Base-by-base conservation (phyloP, 2,797 vertebrate genomes). In the Tenualosa thibaudeaui region DNA sequence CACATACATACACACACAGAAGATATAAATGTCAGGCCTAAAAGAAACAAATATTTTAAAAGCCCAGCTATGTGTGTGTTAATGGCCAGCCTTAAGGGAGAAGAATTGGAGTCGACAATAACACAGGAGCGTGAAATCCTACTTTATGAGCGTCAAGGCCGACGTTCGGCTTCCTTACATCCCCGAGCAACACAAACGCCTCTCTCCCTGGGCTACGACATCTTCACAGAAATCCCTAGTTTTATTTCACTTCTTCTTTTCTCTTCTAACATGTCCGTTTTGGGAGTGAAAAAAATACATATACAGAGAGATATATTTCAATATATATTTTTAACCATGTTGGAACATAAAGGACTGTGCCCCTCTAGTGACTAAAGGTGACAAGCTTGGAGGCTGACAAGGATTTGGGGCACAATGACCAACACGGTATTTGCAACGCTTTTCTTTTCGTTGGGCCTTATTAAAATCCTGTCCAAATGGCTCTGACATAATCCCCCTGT, bases 41-140 rank as follows among this genome's bases (percentile, higher is more conserved):
- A 92, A 89, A 0, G 9, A 90, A 89, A 86, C 85, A 93, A 92
- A 91, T 93, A 93, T 93, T 24, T 93, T 92, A 92, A 93, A 68
- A 92, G 91, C 54, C 84, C 87, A 92, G 91, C 89, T 92, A 85
- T 62, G 90, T 90, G 92, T 86, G 91, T 93, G 93, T 93, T 93
- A 94, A 94, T 93, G 92, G 94, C 91, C 90, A 92, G 93, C 90
- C 78, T 89, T 92, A 90, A 90, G 89, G 90, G 91, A 93, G 89
- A 92, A 94, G 93, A 94, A 94, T 92, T 92, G 90, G 88, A 93
- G 91, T 92, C 89, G 91, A 93, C 94, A 94, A 95, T 94, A 94
- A 95, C 94, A 94, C 93, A 95, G 93, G 91, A 92, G 91, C 93
- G 92, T 91, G 91, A 96, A 95, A 96, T 95, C 89, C 89, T 49